Conservation (phyloP, 2,797 vertebrate genomes). For the Crocodylus rhombifer region DNA sequence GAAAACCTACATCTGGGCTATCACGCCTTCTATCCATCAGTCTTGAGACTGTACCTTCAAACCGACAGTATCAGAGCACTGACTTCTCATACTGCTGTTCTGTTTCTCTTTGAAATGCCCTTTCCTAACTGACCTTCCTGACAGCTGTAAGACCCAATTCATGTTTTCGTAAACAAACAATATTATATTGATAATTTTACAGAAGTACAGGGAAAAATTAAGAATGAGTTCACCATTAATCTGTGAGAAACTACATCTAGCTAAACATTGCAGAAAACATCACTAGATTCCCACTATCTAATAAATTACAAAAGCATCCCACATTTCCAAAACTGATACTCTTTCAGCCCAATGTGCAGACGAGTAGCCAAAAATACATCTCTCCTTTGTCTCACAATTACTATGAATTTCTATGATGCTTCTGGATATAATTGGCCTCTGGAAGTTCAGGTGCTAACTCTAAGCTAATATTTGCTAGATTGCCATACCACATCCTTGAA, state of each 20-base stretch:
- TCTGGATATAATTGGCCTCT: too few species aligned
- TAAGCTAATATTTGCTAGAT: fast-evolving
- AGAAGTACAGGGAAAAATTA: neutral
- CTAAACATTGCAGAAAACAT: fast-evolving
- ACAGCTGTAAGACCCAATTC: neutral
- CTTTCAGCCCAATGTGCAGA: too few species aligned
- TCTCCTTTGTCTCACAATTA: too few species aligned
- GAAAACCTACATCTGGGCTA: neutral
- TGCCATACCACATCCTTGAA: fast-evolving
- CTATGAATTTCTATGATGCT: too few species aligned
- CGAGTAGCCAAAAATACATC: too few species aligned
- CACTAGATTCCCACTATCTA: too few species aligned
- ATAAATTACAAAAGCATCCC: too few species aligned
- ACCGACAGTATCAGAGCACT: fast-evolving
- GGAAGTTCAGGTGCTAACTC: too few species aligned
- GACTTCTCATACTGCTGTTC: neutral
- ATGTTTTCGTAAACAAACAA: neutral
- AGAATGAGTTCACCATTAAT: neutral
- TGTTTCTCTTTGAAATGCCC: neutral
- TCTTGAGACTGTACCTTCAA: fast-evolving
- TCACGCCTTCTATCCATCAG: fast-evolving
- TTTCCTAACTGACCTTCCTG: fast-evolving
- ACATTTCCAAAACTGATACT: too few species aligned
- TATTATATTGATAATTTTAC: fast-evolving
- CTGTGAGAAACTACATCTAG: neutral